Conservation (phyloP, 2,113 vertebrate species). For the Trichechus manatus region DNA sequence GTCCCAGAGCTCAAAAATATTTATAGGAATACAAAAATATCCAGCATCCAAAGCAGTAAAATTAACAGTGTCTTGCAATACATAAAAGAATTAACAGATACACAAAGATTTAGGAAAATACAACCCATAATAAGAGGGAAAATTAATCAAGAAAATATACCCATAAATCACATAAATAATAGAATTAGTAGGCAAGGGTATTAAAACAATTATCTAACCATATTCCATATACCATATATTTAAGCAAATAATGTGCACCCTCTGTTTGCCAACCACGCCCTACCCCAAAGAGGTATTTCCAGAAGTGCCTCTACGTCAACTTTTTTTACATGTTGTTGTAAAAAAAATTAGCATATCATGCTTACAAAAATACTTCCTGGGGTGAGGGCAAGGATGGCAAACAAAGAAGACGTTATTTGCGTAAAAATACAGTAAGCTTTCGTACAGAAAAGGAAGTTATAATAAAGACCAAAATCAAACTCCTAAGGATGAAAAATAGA, state of each 20-base stretch:
- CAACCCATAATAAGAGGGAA: background rate
- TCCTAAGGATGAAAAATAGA: background rate
- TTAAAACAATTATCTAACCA: background rate
- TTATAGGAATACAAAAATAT: background rate
- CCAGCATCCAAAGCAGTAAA: background rate
- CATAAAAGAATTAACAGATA: background rate
- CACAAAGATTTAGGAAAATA: background rate
- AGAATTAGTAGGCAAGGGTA: background rate
- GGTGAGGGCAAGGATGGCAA: too few species aligned
- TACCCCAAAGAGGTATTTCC: too few species aligned
- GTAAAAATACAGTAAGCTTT: background rate
- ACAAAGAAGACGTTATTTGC: too few species aligned
- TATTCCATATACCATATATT: background rate
- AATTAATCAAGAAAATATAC: background rate
- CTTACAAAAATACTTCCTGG: too few species aligned
- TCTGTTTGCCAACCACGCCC: too few species aligned
- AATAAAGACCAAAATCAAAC: background rate
- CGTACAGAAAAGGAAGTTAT: background rate
- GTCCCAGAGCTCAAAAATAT: background rate
- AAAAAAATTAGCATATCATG: too few species aligned
- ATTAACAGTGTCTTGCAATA: background rate
- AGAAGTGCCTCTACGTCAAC: too few species aligned
- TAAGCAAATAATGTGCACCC: too few species aligned
- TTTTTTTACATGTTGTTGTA: too few species aligned
- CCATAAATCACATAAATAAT: background rate